Conservation (phyloP, 2,113 vertebrate genomes). For the Equus quagga region DNA sequence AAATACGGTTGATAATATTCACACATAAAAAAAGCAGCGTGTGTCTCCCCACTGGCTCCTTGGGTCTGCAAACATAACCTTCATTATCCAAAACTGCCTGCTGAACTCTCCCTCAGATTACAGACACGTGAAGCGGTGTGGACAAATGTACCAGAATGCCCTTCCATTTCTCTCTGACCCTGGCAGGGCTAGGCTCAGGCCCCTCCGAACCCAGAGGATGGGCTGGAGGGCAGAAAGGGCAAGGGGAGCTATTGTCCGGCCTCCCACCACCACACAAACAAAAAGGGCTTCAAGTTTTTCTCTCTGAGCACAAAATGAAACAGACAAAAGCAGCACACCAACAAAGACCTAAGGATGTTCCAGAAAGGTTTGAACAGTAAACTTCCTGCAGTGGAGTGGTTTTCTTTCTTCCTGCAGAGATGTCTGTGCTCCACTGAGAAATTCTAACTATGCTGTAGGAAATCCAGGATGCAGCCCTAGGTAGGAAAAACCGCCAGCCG, state of each 20-base stretch:
- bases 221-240: neutral
- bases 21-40: neutral
- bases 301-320: slow-evolving; percentile 5
- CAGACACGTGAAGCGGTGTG: neutral
- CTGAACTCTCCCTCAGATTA: neutral
- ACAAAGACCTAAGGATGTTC: neutral
- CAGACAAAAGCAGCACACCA: neutral
- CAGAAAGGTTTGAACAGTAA: neutral
- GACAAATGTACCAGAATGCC: slow-evolving; percentile 1
- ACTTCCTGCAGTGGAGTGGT: neutral
- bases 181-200: neutral
- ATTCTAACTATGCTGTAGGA: neutral
- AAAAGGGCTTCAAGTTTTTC: neutral
- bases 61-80: slow-evolving; percentile 44
- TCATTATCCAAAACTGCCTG: slow-evolving; percentile 30
- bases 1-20: slow-evolving; percentile 21
- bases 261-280: neutral
- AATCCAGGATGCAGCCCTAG: neutral
- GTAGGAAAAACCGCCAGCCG: neutral
- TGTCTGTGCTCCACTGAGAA: neutral
- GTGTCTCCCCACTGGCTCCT: neutral
- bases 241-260: neutral
- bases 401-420: neutral
- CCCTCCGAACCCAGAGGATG: neutral
- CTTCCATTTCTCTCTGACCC: neutral